Conservation (phyloP, 2,113 vertebrate species). For the Ellobius talpinus region DNA sequence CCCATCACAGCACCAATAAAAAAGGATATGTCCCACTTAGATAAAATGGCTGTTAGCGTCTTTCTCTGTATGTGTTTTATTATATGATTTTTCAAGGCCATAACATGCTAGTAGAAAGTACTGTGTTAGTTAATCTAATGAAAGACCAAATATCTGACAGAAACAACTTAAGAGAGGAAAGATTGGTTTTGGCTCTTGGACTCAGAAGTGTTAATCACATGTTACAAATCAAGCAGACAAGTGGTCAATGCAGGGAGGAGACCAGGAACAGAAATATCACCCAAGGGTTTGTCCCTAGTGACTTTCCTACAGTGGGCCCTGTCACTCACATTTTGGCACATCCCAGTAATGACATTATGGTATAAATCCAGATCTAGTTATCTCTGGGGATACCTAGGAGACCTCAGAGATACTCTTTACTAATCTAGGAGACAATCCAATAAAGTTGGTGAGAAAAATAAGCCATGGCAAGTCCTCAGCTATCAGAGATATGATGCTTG, state of each 20-base stretch:
- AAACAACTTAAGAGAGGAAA: background rate
- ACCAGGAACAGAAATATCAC: background rate
- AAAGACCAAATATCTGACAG: background rate
- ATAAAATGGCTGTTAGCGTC: background rate
- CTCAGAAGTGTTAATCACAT: background rate
- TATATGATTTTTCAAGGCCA: slow-evolving; percentile 15
- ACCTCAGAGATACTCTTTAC: background rate
- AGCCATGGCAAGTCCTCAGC: background rate
- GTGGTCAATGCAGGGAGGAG: background rate
- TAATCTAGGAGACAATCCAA: background rate
- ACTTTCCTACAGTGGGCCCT: background rate
- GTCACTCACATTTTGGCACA: background rate
- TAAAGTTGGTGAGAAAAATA: background rate
- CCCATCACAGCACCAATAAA: background rate
- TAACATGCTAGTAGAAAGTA: background rate
- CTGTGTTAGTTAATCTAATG: background rate
- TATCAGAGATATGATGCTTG: background rate
- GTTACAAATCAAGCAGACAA: background rate
- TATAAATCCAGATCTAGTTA: background rate
- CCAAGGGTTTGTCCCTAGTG: background rate
- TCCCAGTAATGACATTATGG: background rate
- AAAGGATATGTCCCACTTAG: background rate
- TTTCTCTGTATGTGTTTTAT: background rate
- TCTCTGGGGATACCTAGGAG: background rate
- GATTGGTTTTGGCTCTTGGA: background rate